A percentile compares a stretch with the other conserved stretches of the same genome.
These are phyloP conservation scores for Pachymerium ferrugineum DNA, from an alignment of 2,888 invertebrate genomes.

Conservation along the genomic window DNA sequence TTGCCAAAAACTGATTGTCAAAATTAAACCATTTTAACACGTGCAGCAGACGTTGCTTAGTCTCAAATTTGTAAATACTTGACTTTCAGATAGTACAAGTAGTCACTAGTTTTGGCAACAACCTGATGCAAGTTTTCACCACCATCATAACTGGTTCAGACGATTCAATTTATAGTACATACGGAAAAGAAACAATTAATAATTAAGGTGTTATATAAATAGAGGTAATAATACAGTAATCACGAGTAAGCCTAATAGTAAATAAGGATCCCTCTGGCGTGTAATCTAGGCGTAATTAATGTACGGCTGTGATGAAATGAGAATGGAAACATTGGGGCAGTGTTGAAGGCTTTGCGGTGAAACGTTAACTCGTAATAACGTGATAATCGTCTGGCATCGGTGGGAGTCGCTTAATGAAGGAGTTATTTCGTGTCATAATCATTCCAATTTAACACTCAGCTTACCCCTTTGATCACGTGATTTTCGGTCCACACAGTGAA, in stretches of 20 bases:
- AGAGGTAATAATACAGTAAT: background rate
- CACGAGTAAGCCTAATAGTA: background rate
- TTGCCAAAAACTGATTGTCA: too few relatives aligned
- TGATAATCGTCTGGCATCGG: slow-evolving; percentile 21
- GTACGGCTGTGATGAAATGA: slow-evolving; percentile 2
- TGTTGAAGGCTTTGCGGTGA: slow-evolving; percentile 1
- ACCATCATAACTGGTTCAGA: too few relatives aligned
- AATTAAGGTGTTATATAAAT: background rate
- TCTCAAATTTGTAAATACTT: too few relatives aligned
- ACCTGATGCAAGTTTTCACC: too few relatives aligned
- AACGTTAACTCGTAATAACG: slow-evolving; percentile 24
- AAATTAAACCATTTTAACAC: too few relatives aligned
- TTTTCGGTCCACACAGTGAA: background rate
- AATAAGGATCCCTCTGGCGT: slow-evolving; percentile 1
- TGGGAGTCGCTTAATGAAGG: slow-evolving; percentile 27
- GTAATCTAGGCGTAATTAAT: slow-evolving; percentile 18
- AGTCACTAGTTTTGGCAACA: too few relatives aligned
- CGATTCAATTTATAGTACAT: too few relatives aligned
- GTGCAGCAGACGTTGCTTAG: too few relatives aligned
- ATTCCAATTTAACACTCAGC: slow-evolving; percentile 23
- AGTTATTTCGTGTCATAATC: slow-evolving; percentile 25
- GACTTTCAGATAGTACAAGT: too few relatives aligned
- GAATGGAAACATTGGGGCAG: slow-evolving; percentile 17
- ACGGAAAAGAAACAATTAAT: background rate
- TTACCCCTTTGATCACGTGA: slow-evolving; percentile 27